Base-by-base conservation (phyloP, 2,113 vertebrate genomes). In the Ageneiosus marmoratus region DNA sequence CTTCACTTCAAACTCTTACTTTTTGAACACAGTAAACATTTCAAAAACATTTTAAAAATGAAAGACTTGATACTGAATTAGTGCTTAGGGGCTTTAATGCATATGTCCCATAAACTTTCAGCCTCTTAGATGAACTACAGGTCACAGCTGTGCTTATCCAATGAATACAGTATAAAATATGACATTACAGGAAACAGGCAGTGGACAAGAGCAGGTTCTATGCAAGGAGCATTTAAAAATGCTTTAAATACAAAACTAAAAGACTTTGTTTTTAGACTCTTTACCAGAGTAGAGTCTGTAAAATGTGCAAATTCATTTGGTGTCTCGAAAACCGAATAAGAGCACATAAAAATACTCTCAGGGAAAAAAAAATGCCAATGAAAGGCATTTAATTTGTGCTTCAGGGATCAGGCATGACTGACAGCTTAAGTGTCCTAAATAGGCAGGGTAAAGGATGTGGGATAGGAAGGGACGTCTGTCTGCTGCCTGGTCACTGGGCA, bases 401-500 rank as follows among this genome's bases (percentile, higher is more conserved):
- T 70, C 10, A 79, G 51, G 22, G 7, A 48, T 37, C 16, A 50
- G n/a, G 18, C 18, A n/a, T 32, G 56, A 80, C 4, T 44, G 41
- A 41, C 22, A 53, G 37, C 1, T 24, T 24, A 22, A 81, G 69
- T 79, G 34, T 63, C 41, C 27, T 62, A 18, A 20, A 22, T 6
- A 37, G 83, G 67, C 29, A 29, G 3, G 16, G 16, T 56, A 4
- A 12, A 34, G 44, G 50, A 20, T 4, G 56, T 34, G 41, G 83
- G 32, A 48, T 37, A 74, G 29, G n/a, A 48, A 34, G 76, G 20
- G 20, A 27, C 8, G 22, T 62, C 81, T 51, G 13, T 1, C 8
- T 60, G 12, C 72, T 60, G 86, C 70, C 15, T 86, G 12, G 15
- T 85, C 90, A 93, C 88, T 90, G 91, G 53, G 91, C 91, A 90